Conservation (phyloP, 1,140 invertebrate species). For the Parapsyche elsis region DNA sequence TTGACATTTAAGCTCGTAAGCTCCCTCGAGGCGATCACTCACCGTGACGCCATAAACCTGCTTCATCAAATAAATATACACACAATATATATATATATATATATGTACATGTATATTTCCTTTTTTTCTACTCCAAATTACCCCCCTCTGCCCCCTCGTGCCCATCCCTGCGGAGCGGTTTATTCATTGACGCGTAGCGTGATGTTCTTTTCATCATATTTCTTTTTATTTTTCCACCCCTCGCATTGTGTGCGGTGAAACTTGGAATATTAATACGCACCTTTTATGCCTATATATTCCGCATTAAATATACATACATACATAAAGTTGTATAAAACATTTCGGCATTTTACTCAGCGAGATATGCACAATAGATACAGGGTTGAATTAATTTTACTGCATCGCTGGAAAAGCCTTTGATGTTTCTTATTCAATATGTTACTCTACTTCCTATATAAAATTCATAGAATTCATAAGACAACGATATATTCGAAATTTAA, state of each 20-base stretch:
- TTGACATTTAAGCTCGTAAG: conserved; percentile 52
- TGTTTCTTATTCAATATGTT: too few species aligned
- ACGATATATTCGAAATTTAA: too few species aligned
- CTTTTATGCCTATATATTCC: too few species aligned
- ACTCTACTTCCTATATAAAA: too few species aligned
- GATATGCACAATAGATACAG: too few species aligned
- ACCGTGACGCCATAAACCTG: conserved; percentile 46
- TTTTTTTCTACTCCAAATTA: background rate
- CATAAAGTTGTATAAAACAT: too few species aligned
- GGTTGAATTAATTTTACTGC: too few species aligned
- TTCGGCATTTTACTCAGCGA: too few species aligned
- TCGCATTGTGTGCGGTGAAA: background rate
- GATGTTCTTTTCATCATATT: conserved; percentile 19
- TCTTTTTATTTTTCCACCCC: conserved; percentile 21
- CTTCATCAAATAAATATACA: conserved; percentile 42
- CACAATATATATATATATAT: conserved; percentile 1
- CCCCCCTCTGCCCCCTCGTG: background rate
- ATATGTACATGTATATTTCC: background rate
- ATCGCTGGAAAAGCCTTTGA: too few species aligned
- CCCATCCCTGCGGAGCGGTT: conserved; percentile 34
- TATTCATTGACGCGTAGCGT: conserved; percentile 30
- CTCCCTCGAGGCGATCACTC: conserved; percentile 42
- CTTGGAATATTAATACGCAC: background rate
- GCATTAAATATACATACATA: too few species aligned
- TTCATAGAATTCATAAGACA: too few species aligned